Percentiles rank a stretch among this genome's conserved stretches.
Evolutionary conservation across 2,797 vertebrate genomes (phyloP).

Genomic region (Spinibarbus caldwelli): DNA sequence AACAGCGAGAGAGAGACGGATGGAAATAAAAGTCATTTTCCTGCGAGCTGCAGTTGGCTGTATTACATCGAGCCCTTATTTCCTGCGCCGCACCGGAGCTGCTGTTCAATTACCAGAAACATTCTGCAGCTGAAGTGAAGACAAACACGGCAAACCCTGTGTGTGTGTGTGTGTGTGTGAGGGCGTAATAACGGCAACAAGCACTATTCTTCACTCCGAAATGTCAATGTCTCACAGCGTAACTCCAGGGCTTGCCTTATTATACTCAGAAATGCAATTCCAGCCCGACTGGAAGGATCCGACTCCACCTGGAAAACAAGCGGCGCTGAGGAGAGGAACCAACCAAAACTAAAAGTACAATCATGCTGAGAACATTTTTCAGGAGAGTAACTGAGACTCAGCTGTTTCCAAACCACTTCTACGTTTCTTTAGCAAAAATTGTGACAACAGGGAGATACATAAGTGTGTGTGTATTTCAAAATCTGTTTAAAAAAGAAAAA

Average conservation of each 20-base stretch:
- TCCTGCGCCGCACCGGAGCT: conserved; percentile 69
- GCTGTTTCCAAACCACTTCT: not conserved
- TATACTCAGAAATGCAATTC: conserved; percentile 19
- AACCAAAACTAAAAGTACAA: not conserved
- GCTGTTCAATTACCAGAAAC: conserved; percentile 83
- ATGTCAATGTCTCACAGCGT: conserved; percentile 67
- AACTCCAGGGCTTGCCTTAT: conserved; percentile 58
- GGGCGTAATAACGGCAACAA: conserved; percentile 51
- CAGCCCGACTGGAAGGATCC: not conserved
- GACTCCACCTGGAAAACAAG: conserved; percentile 2
- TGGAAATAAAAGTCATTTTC: conserved; percentile 63
- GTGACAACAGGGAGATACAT: not conserved
- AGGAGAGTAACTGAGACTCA: not conserved
- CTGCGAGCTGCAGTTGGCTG: conserved; percentile 62
- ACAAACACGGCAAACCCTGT: conserved; percentile 20
- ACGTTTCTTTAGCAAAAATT: not conserved
- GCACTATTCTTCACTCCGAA: conserved; percentile 67
- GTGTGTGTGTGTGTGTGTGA: conserved; percentile 29
- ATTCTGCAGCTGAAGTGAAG: conserved; percentile 58
- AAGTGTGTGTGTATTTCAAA: too few species aligned
- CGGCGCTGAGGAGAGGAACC: not conserved
- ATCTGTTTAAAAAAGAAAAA: too few species aligned
- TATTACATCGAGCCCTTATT: conserved; percentile 73
- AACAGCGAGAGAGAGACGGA: not conserved
- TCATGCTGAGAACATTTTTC: not conserved